phyloP scores from a whole-genome alignment of 2,888 invertebrate species.

The Branchellion lobata region DNA sequence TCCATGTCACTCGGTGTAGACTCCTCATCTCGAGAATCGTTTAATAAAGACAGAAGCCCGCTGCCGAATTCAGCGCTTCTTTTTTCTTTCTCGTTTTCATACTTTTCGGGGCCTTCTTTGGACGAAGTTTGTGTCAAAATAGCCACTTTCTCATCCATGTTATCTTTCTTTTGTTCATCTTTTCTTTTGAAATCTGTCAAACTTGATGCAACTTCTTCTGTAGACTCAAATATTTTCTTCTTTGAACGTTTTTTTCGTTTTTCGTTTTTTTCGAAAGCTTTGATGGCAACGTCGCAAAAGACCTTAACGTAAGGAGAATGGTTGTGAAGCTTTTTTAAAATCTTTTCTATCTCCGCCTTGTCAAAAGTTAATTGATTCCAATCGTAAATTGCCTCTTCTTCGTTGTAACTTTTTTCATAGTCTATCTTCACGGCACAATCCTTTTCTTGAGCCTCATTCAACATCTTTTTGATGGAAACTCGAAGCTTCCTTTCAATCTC shows the following conservation, averaged over 20 bases:
- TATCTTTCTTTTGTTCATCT: not conserved
- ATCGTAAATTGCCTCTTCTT: not conserved
- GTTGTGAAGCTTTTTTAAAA: not conserved
- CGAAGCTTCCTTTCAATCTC: constrained; percentile 4
- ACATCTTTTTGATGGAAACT: not conserved
- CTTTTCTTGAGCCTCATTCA: constrained; percentile 5
- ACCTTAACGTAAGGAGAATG: not conserved
- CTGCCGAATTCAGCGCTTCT: not conserved
- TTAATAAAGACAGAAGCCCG: too few relatives aligned
- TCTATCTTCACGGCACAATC: too few relatives aligned
- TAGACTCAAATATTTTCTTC: too few relatives aligned
- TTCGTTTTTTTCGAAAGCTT: not conserved
- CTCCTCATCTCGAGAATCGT: not conserved
- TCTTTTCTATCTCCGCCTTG: not conserved
- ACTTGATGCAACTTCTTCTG: not conserved
- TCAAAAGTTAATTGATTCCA: not conserved
- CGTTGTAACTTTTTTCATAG: too few relatives aligned
- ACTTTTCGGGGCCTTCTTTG: too few relatives aligned
- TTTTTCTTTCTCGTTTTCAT: not conserved
- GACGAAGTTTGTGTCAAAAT: too few relatives aligned
- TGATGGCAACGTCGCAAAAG: not conserved
- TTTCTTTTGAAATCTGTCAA: not conserved
- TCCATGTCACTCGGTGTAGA: not conserved
- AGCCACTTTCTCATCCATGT: not conserved
- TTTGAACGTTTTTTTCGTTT: not conserved